Evolutionary conservation across 2,888 invertebrate genomes (phyloP).

Genomic region (Lymantria monacha): DNA sequence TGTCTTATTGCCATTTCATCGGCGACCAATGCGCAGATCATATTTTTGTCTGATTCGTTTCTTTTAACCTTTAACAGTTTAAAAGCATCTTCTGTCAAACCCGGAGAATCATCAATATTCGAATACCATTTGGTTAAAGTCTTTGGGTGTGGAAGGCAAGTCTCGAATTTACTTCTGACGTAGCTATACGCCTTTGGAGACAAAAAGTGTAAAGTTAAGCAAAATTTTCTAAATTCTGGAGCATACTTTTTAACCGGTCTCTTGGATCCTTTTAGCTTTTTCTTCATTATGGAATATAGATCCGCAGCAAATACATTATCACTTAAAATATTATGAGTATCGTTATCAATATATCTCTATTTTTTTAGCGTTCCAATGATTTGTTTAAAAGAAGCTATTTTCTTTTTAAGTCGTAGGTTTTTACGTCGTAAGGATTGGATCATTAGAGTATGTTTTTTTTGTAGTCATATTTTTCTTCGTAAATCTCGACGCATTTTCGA

Average conservation of each 20-base stretch:
- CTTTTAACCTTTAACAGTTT: slow-evolving; percentile 16
- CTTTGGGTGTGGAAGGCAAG: slow-evolving; percentile 28
- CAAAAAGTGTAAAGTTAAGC: slow-evolving; percentile 2
- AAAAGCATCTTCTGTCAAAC: slow-evolving; percentile 27
- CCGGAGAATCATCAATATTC: slow-evolving; percentile 19
- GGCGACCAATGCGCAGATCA: slow-evolving; percentile 20
- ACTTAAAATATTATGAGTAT: slow-evolving; percentile 11
- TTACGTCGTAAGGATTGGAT: slow-evolving; percentile 13
- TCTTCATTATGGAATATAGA: slow-evolving; percentile 15
- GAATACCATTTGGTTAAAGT: slow-evolving; percentile 25
- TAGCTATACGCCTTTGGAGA: slow-evolving; percentile 11
- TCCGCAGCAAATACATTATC: slow-evolving; percentile 22
- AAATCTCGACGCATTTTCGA: slow-evolving; percentile 7
- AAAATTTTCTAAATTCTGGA: slow-evolving; percentile 23
- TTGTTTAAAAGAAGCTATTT: neutral
- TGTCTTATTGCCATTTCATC: slow-evolving; percentile 29
- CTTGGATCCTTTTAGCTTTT: slow-evolving; percentile 10
- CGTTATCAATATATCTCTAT: slow-evolving; percentile 12
- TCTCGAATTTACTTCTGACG: slow-evolving; percentile 24
- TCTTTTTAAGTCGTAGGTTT: slow-evolving; percentile 8
- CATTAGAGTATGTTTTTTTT: slow-evolving; percentile 12
- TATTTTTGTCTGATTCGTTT: slow-evolving; percentile 12
- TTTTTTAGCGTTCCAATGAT: slow-evolving; percentile 5
- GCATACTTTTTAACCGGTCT: slow-evolving; percentile 12
- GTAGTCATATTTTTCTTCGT: slow-evolving; percentile 6